Percentiles rank a stretch among this genome's conserved stretches.
These are phyloP conservation scores for Mythimna loreyi DNA, from an alignment of 2,888 invertebrate species.

Conservation along the genomic window DNA sequence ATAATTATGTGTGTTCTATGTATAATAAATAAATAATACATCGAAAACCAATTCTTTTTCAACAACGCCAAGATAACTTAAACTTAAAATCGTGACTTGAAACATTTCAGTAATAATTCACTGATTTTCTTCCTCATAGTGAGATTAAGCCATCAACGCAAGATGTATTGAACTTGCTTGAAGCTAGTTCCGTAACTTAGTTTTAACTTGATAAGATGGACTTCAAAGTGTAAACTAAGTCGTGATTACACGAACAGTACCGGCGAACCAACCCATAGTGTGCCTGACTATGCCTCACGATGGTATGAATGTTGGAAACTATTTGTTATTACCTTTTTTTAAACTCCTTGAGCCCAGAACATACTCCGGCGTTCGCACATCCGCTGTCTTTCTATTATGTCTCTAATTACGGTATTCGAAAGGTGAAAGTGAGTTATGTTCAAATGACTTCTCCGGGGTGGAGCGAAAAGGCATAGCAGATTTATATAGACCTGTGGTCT, in stretches of 20 bases:
- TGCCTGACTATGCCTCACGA: slow-evolving; percentile 48
- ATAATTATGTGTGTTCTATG: no score
- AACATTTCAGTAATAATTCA: slow-evolving; percentile 39
- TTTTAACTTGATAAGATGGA: slow-evolving; percentile 58
- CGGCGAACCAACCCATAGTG: slow-evolving; percentile 16
- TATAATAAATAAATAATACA: no score
- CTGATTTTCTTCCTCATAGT: slow-evolving; percentile 39
- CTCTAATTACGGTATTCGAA: no score
- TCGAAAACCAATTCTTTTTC: neutral
- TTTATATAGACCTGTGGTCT: no score
- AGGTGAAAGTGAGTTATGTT: no score
- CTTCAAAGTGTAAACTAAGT: slow-evolving; percentile 48
- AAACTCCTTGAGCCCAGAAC: no score
- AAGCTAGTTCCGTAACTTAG: slow-evolving; percentile 50
- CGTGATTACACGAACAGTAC: slow-evolving; percentile 55
- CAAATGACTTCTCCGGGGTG: no score
- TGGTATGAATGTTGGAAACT: slow-evolving; percentile 42
- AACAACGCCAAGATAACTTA: neutral
- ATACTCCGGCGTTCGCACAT: no score
- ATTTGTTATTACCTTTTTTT: slow-evolving; percentile 25
- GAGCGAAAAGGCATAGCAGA: no score
- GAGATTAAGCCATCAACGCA: slow-evolving; percentile 57
- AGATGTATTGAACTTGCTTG: slow-evolving; percentile 57
- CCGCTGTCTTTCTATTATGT: no score
- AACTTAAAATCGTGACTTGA: slow-evolving; percentile 30